Evolutionary conservation across 1,140 invertebrate species (phyloP).

Genomic region (Chironomus tepperi): DNA sequence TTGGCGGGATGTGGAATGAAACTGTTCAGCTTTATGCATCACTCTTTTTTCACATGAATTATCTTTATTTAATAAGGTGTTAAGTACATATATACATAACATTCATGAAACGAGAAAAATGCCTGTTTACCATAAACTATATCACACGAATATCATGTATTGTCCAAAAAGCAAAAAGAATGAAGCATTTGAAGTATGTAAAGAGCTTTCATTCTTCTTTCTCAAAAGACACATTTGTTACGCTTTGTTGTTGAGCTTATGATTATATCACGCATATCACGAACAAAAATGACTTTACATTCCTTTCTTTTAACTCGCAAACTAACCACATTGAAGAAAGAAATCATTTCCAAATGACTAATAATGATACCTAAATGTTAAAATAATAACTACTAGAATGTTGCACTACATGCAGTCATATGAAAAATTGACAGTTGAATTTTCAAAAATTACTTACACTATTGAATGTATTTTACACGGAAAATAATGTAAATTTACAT

Average conservation of each 20-base stretch:
- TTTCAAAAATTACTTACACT: no score
- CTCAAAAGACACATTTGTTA: not conserved
- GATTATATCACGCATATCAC: slow-evolving; percentile 12
- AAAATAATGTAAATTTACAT: no score
- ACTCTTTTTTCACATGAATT: slow-evolving; percentile 13
- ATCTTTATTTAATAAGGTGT: slow-evolving; percentile 8
- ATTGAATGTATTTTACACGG: no score
- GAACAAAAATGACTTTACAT: not conserved
- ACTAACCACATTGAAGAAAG: no score
- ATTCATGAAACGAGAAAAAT: not conserved
- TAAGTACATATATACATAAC: not conserved
- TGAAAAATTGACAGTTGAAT: no score
- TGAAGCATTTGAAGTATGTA: not conserved
- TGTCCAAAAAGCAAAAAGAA: not conserved
- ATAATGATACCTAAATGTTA: no score
- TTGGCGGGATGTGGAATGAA: not conserved
- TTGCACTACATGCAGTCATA: no score
- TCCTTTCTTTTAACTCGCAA: no score
- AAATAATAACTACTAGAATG: no score
- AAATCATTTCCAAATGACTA: no score
- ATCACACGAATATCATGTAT: slow-evolving; percentile 1
- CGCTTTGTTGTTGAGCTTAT: slow-evolving; percentile 12
- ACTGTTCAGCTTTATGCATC: not conserved
- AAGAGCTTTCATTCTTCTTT: slow-evolving; percentile 7
- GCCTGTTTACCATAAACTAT: slow-evolving; percentile 10